phyloP scores from a whole-genome alignment of 2,888 invertebrate genomes.

The Ennomos fuscantarius region DNA sequence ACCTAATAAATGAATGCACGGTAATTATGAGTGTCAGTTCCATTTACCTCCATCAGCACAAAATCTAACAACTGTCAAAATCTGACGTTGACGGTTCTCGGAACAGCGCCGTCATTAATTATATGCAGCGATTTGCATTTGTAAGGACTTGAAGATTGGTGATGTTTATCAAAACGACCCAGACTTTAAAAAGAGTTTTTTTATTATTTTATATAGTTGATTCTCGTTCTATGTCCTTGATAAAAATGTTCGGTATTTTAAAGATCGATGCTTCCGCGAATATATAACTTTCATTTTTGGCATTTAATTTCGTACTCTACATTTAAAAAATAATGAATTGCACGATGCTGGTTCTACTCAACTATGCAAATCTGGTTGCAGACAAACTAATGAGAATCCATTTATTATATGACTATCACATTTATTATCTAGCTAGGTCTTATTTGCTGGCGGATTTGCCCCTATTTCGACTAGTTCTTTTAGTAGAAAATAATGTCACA shows the following conservation, averaged over 20 bases:
- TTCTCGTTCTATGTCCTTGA: constrained; percentile 36
- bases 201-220: constrained; percentile 10
- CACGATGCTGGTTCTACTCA: constrained; percentile 28
- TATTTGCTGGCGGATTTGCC: constrained; percentile 23
- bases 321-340: constrained; percentile 38
- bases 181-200: constrained; percentile 19
- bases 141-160: constrained; percentile 31
- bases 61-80: constrained; percentile 53
- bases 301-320: constrained; percentile 31
- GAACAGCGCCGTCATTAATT: constrained; percentile 41
- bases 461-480: constrained; percentile 25
- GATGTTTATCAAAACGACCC: constrained; percentile 23
- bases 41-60: constrained; percentile 52
- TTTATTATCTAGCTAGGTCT: constrained; percentile 19
- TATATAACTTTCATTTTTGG: constrained; percentile 41
- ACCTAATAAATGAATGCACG: constrained; percentile 38
- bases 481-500: constrained; percentile 20
- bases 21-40: constrained; percentile 47
- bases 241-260: constrained; percentile 23
- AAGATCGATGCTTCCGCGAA: constrained; percentile 39
- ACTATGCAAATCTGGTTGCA: constrained; percentile 34
- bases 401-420: constrained; percentile 30
- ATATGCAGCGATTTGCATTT: constrained; percentile 38
- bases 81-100: constrained; percentile 41
- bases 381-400: constrained; percentile 33